These are phyloP conservation scores for Sebastolobus alascanus DNA, from an alignment of 2,797 vertebrate species.

Conservation along the genomic window DNA sequence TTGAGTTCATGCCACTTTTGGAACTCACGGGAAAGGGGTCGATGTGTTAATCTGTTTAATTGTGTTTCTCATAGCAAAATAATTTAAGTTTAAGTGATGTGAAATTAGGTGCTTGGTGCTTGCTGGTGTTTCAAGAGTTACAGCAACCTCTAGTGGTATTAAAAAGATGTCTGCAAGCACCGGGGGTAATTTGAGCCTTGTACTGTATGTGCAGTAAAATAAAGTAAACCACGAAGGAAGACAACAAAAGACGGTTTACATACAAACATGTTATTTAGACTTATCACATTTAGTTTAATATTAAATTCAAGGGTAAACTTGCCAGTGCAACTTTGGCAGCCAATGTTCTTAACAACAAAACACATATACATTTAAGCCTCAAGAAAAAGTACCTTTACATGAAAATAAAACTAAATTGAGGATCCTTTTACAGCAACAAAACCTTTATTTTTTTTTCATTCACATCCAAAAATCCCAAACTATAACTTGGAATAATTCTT, in stretches of 20 bases:
- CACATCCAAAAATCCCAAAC: conserved; percentile 37
- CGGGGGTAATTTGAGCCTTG: not conserved
- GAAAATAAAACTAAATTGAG: not conserved
- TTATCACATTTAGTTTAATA: not conserved
- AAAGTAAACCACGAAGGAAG: not conserved
- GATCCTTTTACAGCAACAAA: conserved; percentile 20
- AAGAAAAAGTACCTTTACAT: not conserved
- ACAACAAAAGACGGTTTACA: not conserved
- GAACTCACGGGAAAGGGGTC: not conserved
- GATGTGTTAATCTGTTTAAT: not conserved
- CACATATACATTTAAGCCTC: not conserved
- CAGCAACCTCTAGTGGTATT: conserved; percentile 9
- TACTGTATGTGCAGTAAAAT: not conserved
- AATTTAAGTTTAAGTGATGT: not conserved
- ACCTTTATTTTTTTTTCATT: conserved; percentile 44
- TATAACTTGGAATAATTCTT: conserved; percentile 24
- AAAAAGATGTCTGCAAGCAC: not conserved
- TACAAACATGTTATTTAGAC: not conserved
- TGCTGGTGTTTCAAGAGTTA: not conserved
- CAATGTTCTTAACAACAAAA: conserved; percentile 17
- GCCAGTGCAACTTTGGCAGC: conserved; percentile 10
- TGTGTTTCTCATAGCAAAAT: not conserved
- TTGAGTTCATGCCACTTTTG: not conserved
- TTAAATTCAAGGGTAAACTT: conserved; percentile 6
- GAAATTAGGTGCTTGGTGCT: too few species aligned